Percentiles rank a stretch among this genome's conserved stretches.
These are phyloP conservation scores for Drosophila sulfurigaster DNA, from an alignment of 1,140 invertebrate genomes.

Conservation along the genomic window DNA sequence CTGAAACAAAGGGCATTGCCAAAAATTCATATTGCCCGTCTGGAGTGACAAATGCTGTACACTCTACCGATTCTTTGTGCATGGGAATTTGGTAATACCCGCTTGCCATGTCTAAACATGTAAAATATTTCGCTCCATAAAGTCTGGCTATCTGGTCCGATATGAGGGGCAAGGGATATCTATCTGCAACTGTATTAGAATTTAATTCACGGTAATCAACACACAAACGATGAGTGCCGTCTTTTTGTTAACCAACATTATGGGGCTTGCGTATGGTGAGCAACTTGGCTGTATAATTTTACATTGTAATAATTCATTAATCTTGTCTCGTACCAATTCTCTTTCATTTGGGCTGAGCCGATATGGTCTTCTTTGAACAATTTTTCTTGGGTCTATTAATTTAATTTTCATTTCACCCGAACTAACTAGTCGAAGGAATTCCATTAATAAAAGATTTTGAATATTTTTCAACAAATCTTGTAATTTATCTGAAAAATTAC, in stretches of 20 bases:
- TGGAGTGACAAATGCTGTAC: not conserved
- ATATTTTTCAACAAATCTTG: no score
- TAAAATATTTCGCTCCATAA: conserved; percentile 15
- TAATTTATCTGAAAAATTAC: no score
- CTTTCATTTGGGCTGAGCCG: conserved; percentile 30
- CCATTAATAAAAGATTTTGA: no score
- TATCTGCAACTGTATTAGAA: conserved; percentile 14
- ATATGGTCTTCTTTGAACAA: conserved; percentile 43
- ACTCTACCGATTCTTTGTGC: no score
- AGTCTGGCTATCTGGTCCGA: no score
- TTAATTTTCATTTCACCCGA: conserved; percentile 48
- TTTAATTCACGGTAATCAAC: conserved; percentile 26
- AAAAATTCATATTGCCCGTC: conserved; percentile 27
- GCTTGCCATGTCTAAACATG: no score
- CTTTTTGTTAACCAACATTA: conserved; percentile 27
- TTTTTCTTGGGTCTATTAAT: conserved; percentile 26
- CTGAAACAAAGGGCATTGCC: conserved; percentile 25
- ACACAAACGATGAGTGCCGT: conserved; percentile 4
- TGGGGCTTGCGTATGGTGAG: conserved; percentile 21
- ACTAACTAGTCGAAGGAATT: conserved; percentile 21
- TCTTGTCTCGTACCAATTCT: conserved; percentile 30
- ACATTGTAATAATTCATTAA: conserved; percentile 11
- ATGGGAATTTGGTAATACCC: no score
- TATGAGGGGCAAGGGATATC: conserved; percentile 7
- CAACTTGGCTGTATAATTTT: conserved; percentile 33